These are phyloP conservation scores for Miltochrista miniata DNA, from an alignment of 2,888 invertebrate genomes.

Conservation along the genomic window DNA sequence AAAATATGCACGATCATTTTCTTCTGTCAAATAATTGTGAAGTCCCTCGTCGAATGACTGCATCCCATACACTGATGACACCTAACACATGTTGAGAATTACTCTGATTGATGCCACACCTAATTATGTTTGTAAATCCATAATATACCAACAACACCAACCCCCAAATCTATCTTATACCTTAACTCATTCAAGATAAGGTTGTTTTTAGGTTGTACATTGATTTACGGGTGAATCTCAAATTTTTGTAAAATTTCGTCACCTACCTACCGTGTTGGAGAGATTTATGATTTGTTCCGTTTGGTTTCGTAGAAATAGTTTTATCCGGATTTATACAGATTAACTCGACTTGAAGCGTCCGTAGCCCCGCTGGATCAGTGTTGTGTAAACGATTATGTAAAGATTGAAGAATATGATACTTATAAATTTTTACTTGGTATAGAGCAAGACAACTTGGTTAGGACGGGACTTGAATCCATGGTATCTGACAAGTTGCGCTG, in stretches of 20 bases:
- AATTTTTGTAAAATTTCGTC: conserved; percentile 25
- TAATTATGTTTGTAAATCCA: conserved; percentile 57
- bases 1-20: background rate
- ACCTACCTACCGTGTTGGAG: conserved; percentile 17
- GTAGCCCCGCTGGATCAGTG: too few relatives aligned
- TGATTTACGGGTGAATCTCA: background rate
- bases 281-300: conserved; percentile 37
- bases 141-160: too few relatives aligned
- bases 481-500: too few relatives aligned
- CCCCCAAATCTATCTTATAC: background rate
- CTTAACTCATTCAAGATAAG: accelerated
- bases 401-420: background rate
- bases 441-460: too few relatives aligned
- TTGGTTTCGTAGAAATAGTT: conserved; percentile 22
- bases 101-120: conserved; percentile 56
- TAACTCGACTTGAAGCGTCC: conserved; percentile 7
- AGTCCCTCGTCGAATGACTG: conserved; percentile 7
- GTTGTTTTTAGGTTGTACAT: conserved; percentile 5
- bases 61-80: conserved; percentile 47
- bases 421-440: too few relatives aligned
- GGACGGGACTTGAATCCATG: too few relatives aligned
- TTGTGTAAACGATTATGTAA: too few relatives aligned
- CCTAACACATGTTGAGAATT: conserved; percentile 50
- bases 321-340: conserved; percentile 18
- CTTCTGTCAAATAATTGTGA: background rate